Base-by-base conservation (phyloP, 1,140 invertebrate genomes). In the Oryctes rhinoceros region DNA sequence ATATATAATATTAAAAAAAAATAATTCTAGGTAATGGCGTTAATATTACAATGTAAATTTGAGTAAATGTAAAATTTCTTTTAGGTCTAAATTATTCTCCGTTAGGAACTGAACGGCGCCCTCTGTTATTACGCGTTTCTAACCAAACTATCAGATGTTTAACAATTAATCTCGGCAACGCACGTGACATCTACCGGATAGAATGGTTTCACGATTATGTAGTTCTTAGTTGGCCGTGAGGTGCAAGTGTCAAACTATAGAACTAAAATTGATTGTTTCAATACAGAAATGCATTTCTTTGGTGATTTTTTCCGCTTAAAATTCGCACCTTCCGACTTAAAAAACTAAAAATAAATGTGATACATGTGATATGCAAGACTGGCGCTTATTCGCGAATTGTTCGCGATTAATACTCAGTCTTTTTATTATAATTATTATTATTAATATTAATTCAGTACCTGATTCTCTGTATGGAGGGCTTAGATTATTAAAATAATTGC, bases 261-360 rank as follows among this genome's bases (percentile, higher is more conserved):
- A 67, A 67, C 65, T 67, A 67, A 83, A 86, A 86, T 86, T 85
- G 85, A 86, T 86, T 86, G 85, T 85, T 83, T 85, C 83, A 81
- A 80, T 80, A 80, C 78, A 83, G 85, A 85, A 85, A 86, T 86
- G 85, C 85, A 85, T 82, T 82, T 84, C 76, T 81, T 81, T 83
- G 83, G 82, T 83, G 83, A 80, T 30, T 77, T 80, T 67, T 67
- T 67, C 65, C 65, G 65, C 65, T 67, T 67, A 67, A 67, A 81
- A 82, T 84, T 82, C 82, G 80, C 81, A 76, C 65, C 11, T 81
- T 80, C 48, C 78, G 79, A 71, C 74, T 81, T 74, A 74, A 78
- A 81, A 59, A 80, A 81, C 80, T 59, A 78, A 80, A 81, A 80
- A 76, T 86, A 84, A 85, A 84, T 86, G 85, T 86, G 85, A 86